Evolutionary conservation across 2,888 invertebrate species (phyloP).

Genomic region (Stegophylla sp.): DNA sequence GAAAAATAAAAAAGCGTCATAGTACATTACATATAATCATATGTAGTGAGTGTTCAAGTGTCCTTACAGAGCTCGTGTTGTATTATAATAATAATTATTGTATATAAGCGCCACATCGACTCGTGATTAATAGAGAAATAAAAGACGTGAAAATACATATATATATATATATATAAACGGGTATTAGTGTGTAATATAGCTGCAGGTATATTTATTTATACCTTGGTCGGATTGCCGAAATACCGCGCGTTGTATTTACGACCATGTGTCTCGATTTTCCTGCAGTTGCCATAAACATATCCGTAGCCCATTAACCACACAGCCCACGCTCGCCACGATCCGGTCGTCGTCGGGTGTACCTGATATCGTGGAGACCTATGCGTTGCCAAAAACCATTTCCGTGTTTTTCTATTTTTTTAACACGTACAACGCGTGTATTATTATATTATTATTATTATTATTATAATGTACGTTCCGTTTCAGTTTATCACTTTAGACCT

Average conservation of each 20-base stretch:
- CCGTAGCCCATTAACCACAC: conserved; percentile 54
- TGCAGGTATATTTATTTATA: background rate
- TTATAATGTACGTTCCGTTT: background rate
- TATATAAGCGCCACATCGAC: background rate
- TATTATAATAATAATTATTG: background rate
- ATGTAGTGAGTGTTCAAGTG: background rate
- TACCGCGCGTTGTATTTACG: conserved; percentile 36
- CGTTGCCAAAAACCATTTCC: conserved; percentile 56
- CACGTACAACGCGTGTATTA: conserved; percentile 2
- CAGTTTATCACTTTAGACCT: conserved; percentile 30
- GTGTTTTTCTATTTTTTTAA: conserved; percentile 57
- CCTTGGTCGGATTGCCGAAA: conserved; percentile 28
- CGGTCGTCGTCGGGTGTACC: conserved; percentile 35
- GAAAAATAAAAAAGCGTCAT: too few relatives aligned
- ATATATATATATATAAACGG: background rate
- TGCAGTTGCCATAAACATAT: conserved; percentile 42
- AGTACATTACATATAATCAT: background rate
- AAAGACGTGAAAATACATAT: background rate
- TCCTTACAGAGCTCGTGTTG: background rate
- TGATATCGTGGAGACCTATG: conserved; percentile 13
- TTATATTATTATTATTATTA: too few relatives aligned
- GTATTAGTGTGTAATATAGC: background rate
- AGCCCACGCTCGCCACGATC: conserved; percentile 54
- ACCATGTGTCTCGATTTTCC: conserved; percentile 47
- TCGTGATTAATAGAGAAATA: background rate